Base-by-base conservation (phyloP, 2,888 invertebrate species). In the Argyresthia goedartella region DNA sequence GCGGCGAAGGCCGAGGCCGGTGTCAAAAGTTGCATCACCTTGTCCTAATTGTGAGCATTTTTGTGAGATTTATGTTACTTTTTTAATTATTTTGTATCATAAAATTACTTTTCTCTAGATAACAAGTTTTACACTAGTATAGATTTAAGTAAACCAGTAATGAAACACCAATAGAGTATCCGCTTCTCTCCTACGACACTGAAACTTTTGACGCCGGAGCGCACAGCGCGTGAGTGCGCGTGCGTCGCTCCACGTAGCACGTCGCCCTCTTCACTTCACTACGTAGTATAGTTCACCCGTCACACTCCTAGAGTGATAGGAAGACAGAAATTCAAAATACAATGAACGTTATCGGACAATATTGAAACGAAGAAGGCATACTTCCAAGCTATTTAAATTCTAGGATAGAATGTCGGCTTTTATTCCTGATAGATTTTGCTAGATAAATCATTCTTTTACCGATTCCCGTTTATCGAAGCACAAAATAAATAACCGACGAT, bases 151-250 rank as follows among this genome's bases (percentile, higher is more conserved):
- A 78, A 82, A 79, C 77, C 85, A 81, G 81, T 84, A 81, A 81
- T 73, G 78, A 76, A 76, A 87, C 87, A 87, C 87, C 87, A 86
- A 84, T 86, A 87, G 85, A 71, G 81, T 87, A 86, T 86, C 86
- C 84, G 87, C 86, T 84, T 86, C 78, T 81, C 78, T 80, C 81
- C 79, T 78, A 25, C 79, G 82, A 78, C 82, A 81, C 81, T 62
- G 69, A 70, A 72, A 74, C 73, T 76, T 76, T 78, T 73, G 79
- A 75, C 75, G 82, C 78, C 81, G 82, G 74, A 73, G 78, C 77
- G 72, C 77, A 67, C 66, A 60, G 58, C 55, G 57, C 56, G 59
- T 64, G 59, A 58, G 59, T 60, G 50, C 6, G 25, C 25, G 25
- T 6, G 25, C 6, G 25, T 25, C 64, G 60, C 57, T 51, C 54